phyloP scores from a whole-genome alignment of 2,888 invertebrate genomes.

The Nebria salina region DNA sequence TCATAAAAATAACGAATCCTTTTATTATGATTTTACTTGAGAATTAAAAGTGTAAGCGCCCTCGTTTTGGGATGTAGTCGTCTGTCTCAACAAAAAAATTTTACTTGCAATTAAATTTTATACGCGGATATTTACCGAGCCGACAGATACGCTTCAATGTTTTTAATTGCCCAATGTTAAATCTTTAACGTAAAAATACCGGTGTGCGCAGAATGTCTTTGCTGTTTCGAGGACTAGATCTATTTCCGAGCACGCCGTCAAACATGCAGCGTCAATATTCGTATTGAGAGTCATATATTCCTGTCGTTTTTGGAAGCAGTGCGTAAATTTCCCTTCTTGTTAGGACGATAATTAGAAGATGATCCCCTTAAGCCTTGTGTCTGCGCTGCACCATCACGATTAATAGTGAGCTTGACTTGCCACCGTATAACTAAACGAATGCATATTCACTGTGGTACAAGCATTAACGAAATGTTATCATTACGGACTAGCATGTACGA shows the following conservation, averaged over 20 bases:
- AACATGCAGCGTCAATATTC: background rate
- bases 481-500: background rate
- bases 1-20: slow-evolving; percentile 40
- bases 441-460: background rate
- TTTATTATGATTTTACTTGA: slow-evolving; percentile 24
- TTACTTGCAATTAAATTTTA: slow-evolving; percentile 44
- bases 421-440: background rate
- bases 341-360: slow-evolving; percentile 37
- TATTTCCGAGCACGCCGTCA: background rate
- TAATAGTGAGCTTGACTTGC: slow-evolving; percentile 27
- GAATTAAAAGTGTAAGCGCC: slow-evolving; percentile 29
- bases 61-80: slow-evolving; percentile 23
- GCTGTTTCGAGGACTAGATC: background rate
- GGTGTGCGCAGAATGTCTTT: slow-evolving; percentile 4
- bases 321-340: slow-evolving; percentile 17
- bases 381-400: slow-evolving; percentile 33
- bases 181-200: slow-evolving; percentile 11
- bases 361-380: slow-evolving; percentile 34
- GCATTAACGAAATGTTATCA: slow-evolving; percentile 1
- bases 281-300: slow-evolving; percentile 15
- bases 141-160: slow-evolving; percentile 2
- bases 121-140: slow-evolving; percentile 4
- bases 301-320: slow-evolving; percentile 18
- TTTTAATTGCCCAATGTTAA: slow-evolving; percentile 10
- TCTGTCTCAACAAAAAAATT: slow-evolving; percentile 14